These are phyloP conservation scores for Gephyroberyx darwinii DNA, from an alignment of 2,797 vertebrate genomes.

Conservation along the genomic window DNA sequence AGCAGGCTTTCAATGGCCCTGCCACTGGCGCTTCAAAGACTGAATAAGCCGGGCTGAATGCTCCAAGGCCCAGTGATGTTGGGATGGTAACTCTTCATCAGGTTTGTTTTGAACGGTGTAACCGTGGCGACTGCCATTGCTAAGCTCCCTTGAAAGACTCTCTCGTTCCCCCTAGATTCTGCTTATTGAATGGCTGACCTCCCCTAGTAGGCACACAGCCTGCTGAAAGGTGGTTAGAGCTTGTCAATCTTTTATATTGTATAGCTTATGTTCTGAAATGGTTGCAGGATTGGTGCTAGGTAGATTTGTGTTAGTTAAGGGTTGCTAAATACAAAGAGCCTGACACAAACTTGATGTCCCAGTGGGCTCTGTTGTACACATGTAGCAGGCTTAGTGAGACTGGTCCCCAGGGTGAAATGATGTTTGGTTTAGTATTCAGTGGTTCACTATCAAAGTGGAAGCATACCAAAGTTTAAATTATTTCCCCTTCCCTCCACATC, in stretches of 20 bases:
- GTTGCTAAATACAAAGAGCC: not conserved
- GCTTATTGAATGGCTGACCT: slow-evolving; percentile 35
- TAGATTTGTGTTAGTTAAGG: not conserved
- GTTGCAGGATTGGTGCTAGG: not conserved
- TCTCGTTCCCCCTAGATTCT: slow-evolving; percentile 43
- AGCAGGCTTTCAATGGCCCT: slow-evolving; percentile 43
- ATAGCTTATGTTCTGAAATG: not conserved
- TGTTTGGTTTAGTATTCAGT: too few species aligned
- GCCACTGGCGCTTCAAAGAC: slow-evolving; percentile 43
- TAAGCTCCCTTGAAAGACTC: slow-evolving; percentile 61
- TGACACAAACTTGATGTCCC: too few species aligned
- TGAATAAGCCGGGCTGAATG: slow-evolving; percentile 69
- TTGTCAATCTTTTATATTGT: not conserved
- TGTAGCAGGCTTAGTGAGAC: too few species aligned
- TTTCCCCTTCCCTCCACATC: too few species aligned
- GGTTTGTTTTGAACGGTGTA: slow-evolving; percentile 70
- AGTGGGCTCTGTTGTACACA: too few species aligned
- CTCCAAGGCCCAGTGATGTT: slow-evolving; percentile 65
- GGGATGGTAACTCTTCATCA: slow-evolving; percentile 74
- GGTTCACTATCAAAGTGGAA: too few species aligned
- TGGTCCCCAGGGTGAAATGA: too few species aligned
- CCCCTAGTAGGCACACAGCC: slow-evolving; percentile 18
- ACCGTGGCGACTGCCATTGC: slow-evolving; percentile 53
- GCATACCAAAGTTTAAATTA: too few species aligned
- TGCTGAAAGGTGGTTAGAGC: slow-evolving; percentile 30